These are phyloP conservation scores for Drosophila saltans DNA, from an alignment of 1,140 invertebrate species.

Conservation along the genomic window DNA sequence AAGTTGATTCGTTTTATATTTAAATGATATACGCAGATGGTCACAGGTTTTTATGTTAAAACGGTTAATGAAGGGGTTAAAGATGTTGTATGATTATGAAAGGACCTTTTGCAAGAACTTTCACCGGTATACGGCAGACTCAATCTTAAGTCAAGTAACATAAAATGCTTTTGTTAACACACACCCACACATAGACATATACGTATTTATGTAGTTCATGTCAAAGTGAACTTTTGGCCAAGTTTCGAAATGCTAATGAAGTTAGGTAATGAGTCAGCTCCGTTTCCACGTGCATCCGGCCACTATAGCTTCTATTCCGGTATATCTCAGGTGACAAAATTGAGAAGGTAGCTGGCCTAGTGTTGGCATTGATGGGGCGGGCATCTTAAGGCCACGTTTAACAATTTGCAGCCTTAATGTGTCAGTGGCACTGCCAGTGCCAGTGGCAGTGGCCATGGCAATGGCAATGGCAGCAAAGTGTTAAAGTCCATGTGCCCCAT, in stretches of 20 bases:
- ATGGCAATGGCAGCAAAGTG: slow-evolving; percentile 57
- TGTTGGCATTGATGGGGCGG: background rate
- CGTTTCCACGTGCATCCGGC: slow-evolving; percentile 10
- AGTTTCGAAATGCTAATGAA: slow-evolving; percentile 72
- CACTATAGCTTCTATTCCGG: background rate
- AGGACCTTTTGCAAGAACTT: too few relatives aligned
- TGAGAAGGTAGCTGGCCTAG: slow-evolving; percentile 6
- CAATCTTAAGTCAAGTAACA: slow-evolving; percentile 55
- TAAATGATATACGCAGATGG: too few relatives aligned
- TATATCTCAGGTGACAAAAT: slow-evolving; percentile 22
- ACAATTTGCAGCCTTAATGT: slow-evolving; percentile 78
- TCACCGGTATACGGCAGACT: background rate
- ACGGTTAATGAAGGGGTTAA: background rate
- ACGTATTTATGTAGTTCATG: slow-evolving; percentile 1
- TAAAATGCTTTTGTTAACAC: slow-evolving; percentile 29
- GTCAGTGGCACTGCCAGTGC: background rate
- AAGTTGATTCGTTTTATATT: too few relatives aligned
- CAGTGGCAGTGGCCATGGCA: too few relatives aligned
- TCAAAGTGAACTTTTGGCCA: slow-evolving; percentile 44
- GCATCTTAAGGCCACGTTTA: slow-evolving; percentile 58
- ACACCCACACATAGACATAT: background rate
- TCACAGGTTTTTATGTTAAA: too few relatives aligned
- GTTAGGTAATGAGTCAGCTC: slow-evolving; percentile 63
- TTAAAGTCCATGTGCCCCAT: slow-evolving; percentile 74
- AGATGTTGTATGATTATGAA: background rate